Evolutionary conservation across 2,797 vertebrate species (phyloP), one percentile per base, ranked within the genome.

Genomic region (Pipistrellus kuhlii): DNA sequence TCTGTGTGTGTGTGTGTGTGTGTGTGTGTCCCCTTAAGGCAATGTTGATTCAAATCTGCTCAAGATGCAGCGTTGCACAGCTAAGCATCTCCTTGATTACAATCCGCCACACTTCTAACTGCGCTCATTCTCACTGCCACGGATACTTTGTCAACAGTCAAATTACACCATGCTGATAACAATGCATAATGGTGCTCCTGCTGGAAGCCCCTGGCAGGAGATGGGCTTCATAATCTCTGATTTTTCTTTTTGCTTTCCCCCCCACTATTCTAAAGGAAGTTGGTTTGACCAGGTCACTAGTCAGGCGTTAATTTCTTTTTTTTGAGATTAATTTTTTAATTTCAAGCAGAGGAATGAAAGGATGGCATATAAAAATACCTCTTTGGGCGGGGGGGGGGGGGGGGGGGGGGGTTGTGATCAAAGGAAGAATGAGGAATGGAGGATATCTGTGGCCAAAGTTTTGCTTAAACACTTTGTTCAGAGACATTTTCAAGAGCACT

Each of bases 41-140:
- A 97, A 97, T 98, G 98, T 98, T 98, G 98, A 98, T 98, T 98
- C 98, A 98, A 98, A 98, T 98, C 98, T 98, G 98, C 98, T 98
- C 98, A 98, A 98, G 98, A 98, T 96, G 98, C 98, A 98, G 97
- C 78, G 98, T 98, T 98, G 99, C 98, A 98, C 98, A 97, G 98
- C 98, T 98, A 99, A 98, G 98, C 98, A 98, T 98, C 98, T 98
- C 98, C 98, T 98, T 98, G 98, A 98, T 98, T 99, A 98, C 98
- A 98, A 98, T 98, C 98, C 98, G 97, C 98, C 97, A 98, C 98
- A 98, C 98, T 98, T 97, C 98, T 98, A 98, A 98, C 98, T 98
- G 98, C 97, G 98, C 97, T 98, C 98, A 98, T 98, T 98, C 98
- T 98, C 98, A 96, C 98, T 98, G 98, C 98, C 98, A 98, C 98